Conservation (phyloP, 2,797 vertebrate species). For the Mormyrus proboscirostris region DNA sequence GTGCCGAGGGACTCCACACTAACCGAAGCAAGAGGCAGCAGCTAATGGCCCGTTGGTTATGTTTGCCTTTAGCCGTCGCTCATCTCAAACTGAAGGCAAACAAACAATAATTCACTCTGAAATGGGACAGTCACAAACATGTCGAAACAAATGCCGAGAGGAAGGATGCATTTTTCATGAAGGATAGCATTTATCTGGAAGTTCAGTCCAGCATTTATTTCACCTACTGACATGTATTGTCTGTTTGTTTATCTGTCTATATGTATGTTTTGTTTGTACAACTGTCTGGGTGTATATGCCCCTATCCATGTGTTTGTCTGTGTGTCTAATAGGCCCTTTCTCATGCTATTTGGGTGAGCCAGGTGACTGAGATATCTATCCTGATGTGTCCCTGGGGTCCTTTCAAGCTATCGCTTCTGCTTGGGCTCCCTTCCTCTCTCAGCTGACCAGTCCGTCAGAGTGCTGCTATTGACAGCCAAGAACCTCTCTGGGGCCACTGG, state of each 20-base stretch:
- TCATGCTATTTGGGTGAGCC: not conserved
- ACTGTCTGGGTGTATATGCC: not conserved
- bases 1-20: constrained; percentile 44
- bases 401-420: not conserved
- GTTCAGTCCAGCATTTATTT: not conserved
- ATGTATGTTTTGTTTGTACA: not conserved
- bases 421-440: not conserved
- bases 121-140: constrained; percentile 35
- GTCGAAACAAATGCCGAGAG: constrained; percentile 19
- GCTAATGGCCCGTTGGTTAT: constrained; percentile 42
- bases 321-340: not conserved
- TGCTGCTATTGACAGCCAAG: not conserved
- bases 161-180: not conserved
- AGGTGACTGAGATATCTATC: not conserved
- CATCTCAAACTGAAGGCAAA: constrained; percentile 27
- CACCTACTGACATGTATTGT: not conserved
- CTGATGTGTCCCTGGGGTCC: not conserved
- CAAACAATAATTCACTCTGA: constrained; percentile 55
- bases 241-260: not conserved
- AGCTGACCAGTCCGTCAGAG: not conserved
- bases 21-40: constrained; percentile 41
- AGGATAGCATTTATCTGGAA: not conserved
- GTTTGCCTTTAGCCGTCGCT: constrained; percentile 49
- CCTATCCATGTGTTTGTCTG: not conserved
- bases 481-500: not conserved